Base-by-base conservation (phyloP, 2,113 vertebrate genomes). In the Phodopus roborovskii region DNA sequence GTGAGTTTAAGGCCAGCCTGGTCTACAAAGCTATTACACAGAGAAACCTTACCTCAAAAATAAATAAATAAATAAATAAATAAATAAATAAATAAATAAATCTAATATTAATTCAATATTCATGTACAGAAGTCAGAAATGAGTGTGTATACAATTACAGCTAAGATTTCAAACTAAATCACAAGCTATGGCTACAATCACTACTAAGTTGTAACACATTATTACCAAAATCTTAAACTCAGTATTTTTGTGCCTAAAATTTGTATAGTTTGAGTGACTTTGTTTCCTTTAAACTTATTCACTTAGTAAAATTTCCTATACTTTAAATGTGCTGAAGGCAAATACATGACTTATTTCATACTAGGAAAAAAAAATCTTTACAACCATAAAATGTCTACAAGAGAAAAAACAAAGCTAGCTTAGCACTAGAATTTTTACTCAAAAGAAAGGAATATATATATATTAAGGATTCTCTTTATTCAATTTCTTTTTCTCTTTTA, bases 361-460 rank as follows among this genome's bases (percentile, higher is more conserved):
- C 24, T 71, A 28, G 26, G 36, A 68, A 84, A 84, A 87, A 84
- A 77, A 79, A 1, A 62, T 53, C 50, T 77, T 94, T 42, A 70
- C 71, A 85, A 92, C n/a, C 58, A 95, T 56, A 94, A 96, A 92
- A 78, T 92, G 78, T 81, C 33, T 64, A 71, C 28, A 70, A 68
- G 11, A 22, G 30, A 42, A 66, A 85, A 88, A 53, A 78, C 2
- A 39, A 92, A 79, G 39, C 15, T 53, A 70, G 15, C 62, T 79
- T 8, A 84, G 66, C 58, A 82, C 79, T 33, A 11, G 33, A 92
- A 70, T 92, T 88, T 64, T n/a, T 68, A 94, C 20, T 88, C 87
- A 16, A 3, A 84, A 96, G 81, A 92, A 79, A 66, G 3, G 20
- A 91, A 42, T 83, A 73, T 36, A 88, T 20, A 42, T 83, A 73